Evolutionary conservation across 2,888 invertebrate genomes (phyloP), one percentile per base, ranked within the genome.

Genomic region (Pandemis cinnamomeana): DNA sequence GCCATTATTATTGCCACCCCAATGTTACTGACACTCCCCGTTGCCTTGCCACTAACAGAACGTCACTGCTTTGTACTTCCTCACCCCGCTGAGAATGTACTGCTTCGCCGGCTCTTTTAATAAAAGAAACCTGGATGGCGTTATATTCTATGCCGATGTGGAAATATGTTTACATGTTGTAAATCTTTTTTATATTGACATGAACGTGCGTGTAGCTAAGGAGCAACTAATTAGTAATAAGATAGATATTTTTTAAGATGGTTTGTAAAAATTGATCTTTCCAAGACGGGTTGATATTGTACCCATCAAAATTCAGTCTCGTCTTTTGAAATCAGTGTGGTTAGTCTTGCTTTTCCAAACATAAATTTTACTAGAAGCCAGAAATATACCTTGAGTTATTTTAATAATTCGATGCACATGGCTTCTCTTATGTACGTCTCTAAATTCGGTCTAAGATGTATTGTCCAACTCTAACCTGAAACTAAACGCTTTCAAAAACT

Each of bases 41-140:
- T 87, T 90, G 91, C 92, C 93, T 92, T 94, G 94, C 93, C 93
- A 94, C 93, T 94, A 94, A 94, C 93, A 92, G 86, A 90, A 89
- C 83, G 88, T 87, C 91, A 93, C 91, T 82, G 93, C 94, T 93
- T 94, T 88, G 86, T 92, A 89, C 80, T 79, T 90, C 90, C 91
- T 91, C 91, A 91, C 90, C 89, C 88, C 86, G 93, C 93, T 94
- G 92, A 92, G 93, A 92, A 93, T 94, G 93, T 85, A 92, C 92
- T 92, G 94, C 93, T 94, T 94, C 89, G 92, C 91, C 90, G 90
- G 89, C 89, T 89, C 83, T 85, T 85, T 80, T 86, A 84, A 80
- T 80, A 69, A 73, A 53, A 61, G 20, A 20, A 68, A 27, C 6
- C 27, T 27, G 67, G 27, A 68, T 20, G 44, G 44, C 11, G 27